Conservation (phyloP, 2,113 vertebrate genomes). For the Bagarius yarrelli region DNA sequence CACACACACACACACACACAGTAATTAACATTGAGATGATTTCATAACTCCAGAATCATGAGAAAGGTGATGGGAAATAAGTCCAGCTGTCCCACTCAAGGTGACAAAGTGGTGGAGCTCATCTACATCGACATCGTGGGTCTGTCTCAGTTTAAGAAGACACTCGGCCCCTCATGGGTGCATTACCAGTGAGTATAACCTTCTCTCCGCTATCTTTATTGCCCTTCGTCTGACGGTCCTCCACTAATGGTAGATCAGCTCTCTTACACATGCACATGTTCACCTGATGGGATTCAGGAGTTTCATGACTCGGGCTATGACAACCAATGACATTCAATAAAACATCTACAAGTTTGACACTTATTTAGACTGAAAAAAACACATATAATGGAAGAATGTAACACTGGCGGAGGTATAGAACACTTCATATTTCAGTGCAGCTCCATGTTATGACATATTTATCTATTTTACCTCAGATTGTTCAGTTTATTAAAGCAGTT, state of each 20-base stretch:
- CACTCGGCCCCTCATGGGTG: conserved; percentile 95
- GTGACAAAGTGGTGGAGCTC: conserved; percentile 94
- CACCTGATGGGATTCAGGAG: not conserved
- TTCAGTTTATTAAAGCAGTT: too few species aligned
- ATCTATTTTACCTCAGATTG: not conserved
- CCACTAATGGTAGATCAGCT: not conserved
- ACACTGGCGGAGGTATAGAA: too few species aligned
- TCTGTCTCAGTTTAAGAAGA: conserved; percentile 98
- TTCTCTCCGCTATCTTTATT: not conserved
- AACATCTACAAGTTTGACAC: too few species aligned
- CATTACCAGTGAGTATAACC: conserved; percentile 94
- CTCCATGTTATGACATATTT: too few species aligned
- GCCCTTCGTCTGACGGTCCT: not conserved
- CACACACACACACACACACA: not conserved
- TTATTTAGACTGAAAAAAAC: too few species aligned
- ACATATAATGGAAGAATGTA: too few species aligned
- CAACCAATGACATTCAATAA: too few species aligned
- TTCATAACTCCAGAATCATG: conserved; percentile 84
- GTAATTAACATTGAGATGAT: not conserved
- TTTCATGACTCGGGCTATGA: too few species aligned
- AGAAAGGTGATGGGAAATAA: conserved; percentile 96
- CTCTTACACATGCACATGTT: not conserved
- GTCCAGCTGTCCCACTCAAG: conserved; percentile 94
- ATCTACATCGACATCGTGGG: conserved; percentile 99
- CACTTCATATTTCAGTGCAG: too few species aligned